These are phyloP conservation scores for Scolopax bukidnonensis DNA, from an alignment of 2,797 vertebrate genomes.

Conservation along the genomic window DNA sequence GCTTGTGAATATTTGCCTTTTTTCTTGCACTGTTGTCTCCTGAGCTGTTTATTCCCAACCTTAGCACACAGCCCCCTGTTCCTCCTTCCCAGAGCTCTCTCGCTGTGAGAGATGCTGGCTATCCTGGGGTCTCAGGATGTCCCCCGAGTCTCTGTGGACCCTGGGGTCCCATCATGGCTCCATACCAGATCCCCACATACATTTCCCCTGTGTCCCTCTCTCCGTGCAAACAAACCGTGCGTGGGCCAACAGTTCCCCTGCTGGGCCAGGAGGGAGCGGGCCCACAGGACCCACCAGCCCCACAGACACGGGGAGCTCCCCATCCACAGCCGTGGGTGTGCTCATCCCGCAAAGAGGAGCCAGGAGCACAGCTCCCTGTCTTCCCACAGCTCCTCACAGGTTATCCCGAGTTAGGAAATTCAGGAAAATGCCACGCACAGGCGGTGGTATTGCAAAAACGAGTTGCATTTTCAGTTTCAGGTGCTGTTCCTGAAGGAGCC, in stretches of 20 bases:
- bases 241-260: not conserved
- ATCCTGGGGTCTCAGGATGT: not conserved
- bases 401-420: not conserved
- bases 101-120: not conserved
- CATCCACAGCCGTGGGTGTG: not conserved
- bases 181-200: too few species aligned
- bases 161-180: not conserved
- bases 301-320: not conserved
- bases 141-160: not conserved
- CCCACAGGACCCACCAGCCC: accelerated
- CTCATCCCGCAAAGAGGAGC: not conserved
- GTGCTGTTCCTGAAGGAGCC: not conserved
- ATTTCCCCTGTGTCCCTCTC: not conserved
- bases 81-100: not conserved
- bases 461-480: slow-evolving; percentile 50
- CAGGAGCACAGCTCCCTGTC: not conserved
- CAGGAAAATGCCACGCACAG: not conserved
- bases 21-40: not conserved
- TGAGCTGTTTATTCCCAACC: not conserved
- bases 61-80: not conserved
- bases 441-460: not conserved
- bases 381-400: not conserved
- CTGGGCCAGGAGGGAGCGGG: not conserved
- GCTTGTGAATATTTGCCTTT: not conserved
- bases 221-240: accelerated